phyloP scores from a whole-genome alignment of 2,113 vertebrate genomes.

The Protobothrops mucrosquamatus region DNA sequence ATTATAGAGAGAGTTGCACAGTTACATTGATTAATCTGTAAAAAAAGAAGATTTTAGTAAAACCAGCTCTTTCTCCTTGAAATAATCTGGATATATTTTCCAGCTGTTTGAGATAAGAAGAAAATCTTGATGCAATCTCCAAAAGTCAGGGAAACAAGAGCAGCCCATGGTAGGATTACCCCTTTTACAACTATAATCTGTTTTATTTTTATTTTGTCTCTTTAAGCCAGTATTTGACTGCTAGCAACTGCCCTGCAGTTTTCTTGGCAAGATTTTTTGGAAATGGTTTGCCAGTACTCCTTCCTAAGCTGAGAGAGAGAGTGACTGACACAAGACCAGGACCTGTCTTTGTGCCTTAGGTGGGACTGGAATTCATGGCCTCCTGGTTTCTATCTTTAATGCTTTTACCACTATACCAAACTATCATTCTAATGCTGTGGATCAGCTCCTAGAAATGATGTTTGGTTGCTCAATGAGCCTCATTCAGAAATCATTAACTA shows the following conservation, averaged over 20 bases:
- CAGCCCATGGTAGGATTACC: background rate
- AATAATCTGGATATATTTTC: background rate
- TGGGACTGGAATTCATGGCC: background rate
- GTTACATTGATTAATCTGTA: background rate
- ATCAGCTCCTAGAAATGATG: background rate
- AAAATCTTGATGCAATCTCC: background rate
- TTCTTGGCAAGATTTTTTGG: background rate
- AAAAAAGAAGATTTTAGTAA: background rate
- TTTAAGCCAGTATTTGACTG: background rate
- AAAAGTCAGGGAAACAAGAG: background rate
- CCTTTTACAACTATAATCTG: background rate
- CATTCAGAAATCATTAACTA: background rate
- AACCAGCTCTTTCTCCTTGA: background rate
- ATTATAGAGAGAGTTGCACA: background rate
- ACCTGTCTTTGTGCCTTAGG: background rate
- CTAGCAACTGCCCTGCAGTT: background rate
- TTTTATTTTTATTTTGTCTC: background rate
- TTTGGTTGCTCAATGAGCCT: background rate
- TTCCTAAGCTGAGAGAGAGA: background rate
- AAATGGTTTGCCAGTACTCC: background rate
- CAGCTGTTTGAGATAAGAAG: background rate
- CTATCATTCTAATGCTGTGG: background rate
- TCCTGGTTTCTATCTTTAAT: background rate
- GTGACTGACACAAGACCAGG: background rate
- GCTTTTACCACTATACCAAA: background rate